Evolutionary conservation across 2,797 vertebrate species (phyloP).

Genomic region (Perodicticus potto): DNA sequence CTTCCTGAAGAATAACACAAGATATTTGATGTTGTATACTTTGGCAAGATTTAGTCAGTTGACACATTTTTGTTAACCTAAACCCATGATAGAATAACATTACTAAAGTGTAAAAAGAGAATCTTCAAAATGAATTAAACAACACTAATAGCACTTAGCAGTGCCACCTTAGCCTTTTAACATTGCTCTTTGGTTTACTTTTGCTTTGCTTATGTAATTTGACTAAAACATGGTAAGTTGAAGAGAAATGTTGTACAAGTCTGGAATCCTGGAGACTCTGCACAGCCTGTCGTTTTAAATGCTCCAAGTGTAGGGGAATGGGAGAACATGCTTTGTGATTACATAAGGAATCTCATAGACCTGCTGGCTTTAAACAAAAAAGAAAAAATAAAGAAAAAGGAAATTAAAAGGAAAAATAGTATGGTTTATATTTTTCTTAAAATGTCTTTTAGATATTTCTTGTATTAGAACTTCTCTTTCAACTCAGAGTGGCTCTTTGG

Average conservation of each 20-base stretch:
- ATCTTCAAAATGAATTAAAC: constrained; percentile 54
- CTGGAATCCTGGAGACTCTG: neutral
- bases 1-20: constrained; percentile 45
- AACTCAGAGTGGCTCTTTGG: neutral
- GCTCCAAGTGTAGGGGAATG: neutral
- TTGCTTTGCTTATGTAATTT: constrained; percentile 54
- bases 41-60: constrained; percentile 66
- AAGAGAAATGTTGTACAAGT: neutral
- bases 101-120: constrained; percentile 67
- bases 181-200: constrained; percentile 65
- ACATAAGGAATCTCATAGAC: neutral
- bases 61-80: constrained; percentile 59
- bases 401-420: neutral
- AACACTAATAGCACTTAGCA: constrained; percentile 24
- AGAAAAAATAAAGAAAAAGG: neutral
- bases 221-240: neutral
- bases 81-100: constrained; percentile 57
- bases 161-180: constrained; percentile 67
- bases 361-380: neutral
- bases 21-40: constrained; percentile 47
- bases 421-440: neutral
- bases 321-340: neutral
- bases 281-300: neutral
- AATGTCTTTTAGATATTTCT: neutral
- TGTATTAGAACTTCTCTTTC: neutral